Evolutionary conservation across 2,888 invertebrate genomes (phyloP).

Genomic region (Eumerus sabulonum): DNA sequence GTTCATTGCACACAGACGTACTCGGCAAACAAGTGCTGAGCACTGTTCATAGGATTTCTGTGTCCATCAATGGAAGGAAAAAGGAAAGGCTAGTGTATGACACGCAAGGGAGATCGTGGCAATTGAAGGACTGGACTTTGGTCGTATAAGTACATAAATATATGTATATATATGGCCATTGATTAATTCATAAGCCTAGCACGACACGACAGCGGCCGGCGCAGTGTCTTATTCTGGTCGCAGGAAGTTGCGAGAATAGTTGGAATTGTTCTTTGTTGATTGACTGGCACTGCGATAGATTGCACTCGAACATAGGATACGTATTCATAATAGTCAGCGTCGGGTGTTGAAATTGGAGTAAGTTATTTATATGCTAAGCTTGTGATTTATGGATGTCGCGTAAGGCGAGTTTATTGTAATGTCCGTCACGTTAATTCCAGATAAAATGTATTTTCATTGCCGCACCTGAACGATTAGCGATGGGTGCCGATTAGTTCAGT

Average conservation of each 20-base stretch:
- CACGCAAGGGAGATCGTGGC: constrained; percentile 29
- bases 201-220: constrained; percentile 61
- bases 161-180: constrained; percentile 28
- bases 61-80: constrained; percentile 54
- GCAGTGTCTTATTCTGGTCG: constrained; percentile 65
- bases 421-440: constrained; percentile 57
- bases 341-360: constrained; percentile 68
- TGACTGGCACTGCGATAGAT: constrained; percentile 54
- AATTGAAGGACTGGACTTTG: constrained; percentile 65
- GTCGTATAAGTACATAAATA: neutral
- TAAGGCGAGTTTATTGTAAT: constrained; percentile 63
- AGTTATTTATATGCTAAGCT: constrained; percentile 58
- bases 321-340: constrained; percentile 46
- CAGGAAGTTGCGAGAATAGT: constrained; percentile 64
- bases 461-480: constrained; percentile 64
- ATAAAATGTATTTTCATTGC: constrained; percentile 69
- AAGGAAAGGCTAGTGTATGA: constrained; percentile 8
- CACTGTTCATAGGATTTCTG: constrained; percentile 50
- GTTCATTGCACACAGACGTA: constrained; percentile 9
- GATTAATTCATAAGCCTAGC: constrained; percentile 67
- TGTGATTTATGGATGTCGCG: constrained; percentile 67
- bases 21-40: constrained; percentile 53
- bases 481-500: constrained; percentile 55
- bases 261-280: constrained; percentile 57
- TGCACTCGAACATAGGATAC: constrained; percentile 2